Conservation (phyloP, 1,140 invertebrate genomes). For the Psilanteris sp. region DNA sequence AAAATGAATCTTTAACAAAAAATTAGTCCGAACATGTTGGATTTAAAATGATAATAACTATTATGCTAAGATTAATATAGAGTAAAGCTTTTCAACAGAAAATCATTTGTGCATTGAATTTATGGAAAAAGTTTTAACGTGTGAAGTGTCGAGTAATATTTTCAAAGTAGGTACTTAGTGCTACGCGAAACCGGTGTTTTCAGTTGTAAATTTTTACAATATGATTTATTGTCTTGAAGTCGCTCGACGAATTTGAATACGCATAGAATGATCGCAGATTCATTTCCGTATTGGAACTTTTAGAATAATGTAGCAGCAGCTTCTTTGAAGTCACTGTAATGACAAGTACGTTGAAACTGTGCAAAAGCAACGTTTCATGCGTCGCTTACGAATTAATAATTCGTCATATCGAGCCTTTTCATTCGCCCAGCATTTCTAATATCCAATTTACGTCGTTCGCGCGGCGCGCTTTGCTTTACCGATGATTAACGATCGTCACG, state of each 20-base stretch:
- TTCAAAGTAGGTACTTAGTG: background rate
- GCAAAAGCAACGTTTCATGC: slow-evolving; percentile 32
- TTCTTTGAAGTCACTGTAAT: slow-evolving; percentile 33
- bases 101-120: slow-evolving; percentile 4
- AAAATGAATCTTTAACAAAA: too few species aligned
- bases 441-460: slow-evolving; percentile 45
- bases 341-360: slow-evolving; percentile 24
- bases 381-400: slow-evolving; percentile 45
- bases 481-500: slow-evolving; percentile 43
- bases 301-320: slow-evolving; percentile 30
- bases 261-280: slow-evolving; percentile 24
- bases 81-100: background rate
- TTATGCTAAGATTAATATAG: background rate
- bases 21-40: too few species aligned
- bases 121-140: slow-evolving; percentile 21
- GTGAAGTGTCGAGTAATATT: background rate
- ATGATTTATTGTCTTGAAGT: slow-evolving; percentile 8
- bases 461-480: slow-evolving; percentile 3
- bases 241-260: slow-evolving; percentile 6
- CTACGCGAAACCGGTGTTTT: background rate
- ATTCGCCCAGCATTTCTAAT: slow-evolving; percentile 29
- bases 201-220: slow-evolving; percentile 18
- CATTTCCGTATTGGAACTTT: slow-evolving; percentile 21
- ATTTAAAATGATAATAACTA: too few species aligned
- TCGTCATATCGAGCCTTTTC: slow-evolving; percentile 46